Base-by-base conservation (phyloP, 53 echinoderm and acorn worm species). In the Paracentrotus lividus region DNA sequence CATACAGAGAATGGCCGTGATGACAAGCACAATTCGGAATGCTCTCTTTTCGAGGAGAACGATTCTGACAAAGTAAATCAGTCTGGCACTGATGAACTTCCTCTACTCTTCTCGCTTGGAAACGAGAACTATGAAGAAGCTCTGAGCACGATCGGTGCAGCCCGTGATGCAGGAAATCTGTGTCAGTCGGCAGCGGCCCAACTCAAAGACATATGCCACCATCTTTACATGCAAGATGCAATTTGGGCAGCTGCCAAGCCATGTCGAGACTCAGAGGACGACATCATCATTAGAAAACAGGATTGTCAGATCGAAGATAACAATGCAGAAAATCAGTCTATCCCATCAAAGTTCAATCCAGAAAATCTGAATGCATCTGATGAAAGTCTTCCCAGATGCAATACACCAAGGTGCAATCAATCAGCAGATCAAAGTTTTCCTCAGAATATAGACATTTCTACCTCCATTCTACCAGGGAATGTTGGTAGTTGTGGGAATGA, bases 191-290 rank as follows among this genome's bases (percentile, higher is more conserved):
- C 91, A 29, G 89, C 93, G 7, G 90, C 88, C 16, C 90, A 88
- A 76, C 75, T 95, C 1, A 88, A 86, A 36, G 88, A 95, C 29
- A 16, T 93, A 40, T 68, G 86, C 56, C 92, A 92, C 26, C 44
- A 58, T 13, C 52, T 97, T 81, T 95, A 94, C 31, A 51, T 97
- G 31, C 93, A 97, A 88, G 95, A 88, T 45, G 85, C 96, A 57
- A 53, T 96, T n/a, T 77, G 88, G 33, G 78, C 95, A 20, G 96
- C 95, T 2, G 97, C 94, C 54, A 94, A 49, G 51, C 97, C 96
- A 13, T 93, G 94, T 61, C 26, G n/a, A 84, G 89, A 94, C 81
- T 58, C 85, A 60, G 54, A 49, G 44, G 94, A 95, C 90, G 95
- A 97, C 68, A 94, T 96, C 77, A 94, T 93, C n/a, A 95, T 95